Evolutionary conservation across 2,113 vertebrate species (phyloP), one percentile per base, ranked within the genome.

Genomic region (Morone saxatilis): DNA sequence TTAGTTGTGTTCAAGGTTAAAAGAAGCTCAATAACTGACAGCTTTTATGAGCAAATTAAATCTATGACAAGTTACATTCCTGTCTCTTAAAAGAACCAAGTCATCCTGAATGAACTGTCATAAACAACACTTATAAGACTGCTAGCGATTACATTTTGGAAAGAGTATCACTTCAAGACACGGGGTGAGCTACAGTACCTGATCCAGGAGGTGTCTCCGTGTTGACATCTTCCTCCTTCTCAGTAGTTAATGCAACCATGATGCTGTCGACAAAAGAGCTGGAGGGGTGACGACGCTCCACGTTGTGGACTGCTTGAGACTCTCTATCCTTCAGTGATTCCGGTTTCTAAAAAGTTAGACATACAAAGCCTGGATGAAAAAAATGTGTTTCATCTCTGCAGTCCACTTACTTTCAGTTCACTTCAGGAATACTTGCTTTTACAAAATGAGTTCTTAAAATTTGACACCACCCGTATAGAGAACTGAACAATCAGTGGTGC

Each of bases 231-330:
- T 88, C 70, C 11, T 82, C 83, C 6, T 88, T 77, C 12, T 94
- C 93, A 40, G 78, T 57, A 22, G 90, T 89, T 81, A 94, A 77
- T 11, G 95, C 92, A 19, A 88, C 88, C 81, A 94, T 94, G 75
- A 95, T 45, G 12, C 92, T 90, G 91, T 88, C 86, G 0, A 95
- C 88, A 63, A 95, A 95, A 2, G 95, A 96, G 80, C 74, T 65
- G 56, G 89, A 81, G 8, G 85, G 40, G 5, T 83, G 81, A n/a
- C 74, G 84, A 10, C 53, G 74, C 9, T 81, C 83, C 11, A 47
- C 1, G 0, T 6, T 61, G 22, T 47, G 10, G 10, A 71, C 31
- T 11, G 31, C 9, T 22, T 83, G 73, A 25, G 57, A 48, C 4
- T 74, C 81, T 22, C 62, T 45, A 17, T 75, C 74, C 31, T 41